Base-by-base conservation (phyloP, 2,113 vertebrate genomes). In the Paramisgurnus dabryanus region DNA sequence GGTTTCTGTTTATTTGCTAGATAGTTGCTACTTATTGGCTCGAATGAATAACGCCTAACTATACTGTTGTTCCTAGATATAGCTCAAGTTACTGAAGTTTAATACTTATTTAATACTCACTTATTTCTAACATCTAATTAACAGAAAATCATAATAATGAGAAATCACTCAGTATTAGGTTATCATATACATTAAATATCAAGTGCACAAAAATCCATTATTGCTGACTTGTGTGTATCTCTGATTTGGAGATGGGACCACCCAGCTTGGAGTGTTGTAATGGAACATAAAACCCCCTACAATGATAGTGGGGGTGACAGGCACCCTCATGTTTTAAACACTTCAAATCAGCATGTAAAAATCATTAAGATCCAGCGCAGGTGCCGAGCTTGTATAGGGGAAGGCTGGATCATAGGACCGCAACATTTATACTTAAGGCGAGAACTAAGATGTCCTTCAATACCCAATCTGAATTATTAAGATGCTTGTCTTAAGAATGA, bases 261-360 rank as follows among this genome's bases (percentile, higher is more conserved):
- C 92, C 90, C 76, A 55, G 78, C 80, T 76, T 84, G 68, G 78
- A 83, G 60, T 4, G 63, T 80, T 82, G 90, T 88, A 93, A 91
- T 90, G 91, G 85, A 90, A 89, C 91, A 72, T 91, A 84, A 76
- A 77, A 53, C 57, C 78, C 86, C 84, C 76, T 61, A 18, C 82
- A 82, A 81, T 86, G 81, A 78, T 85, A 85, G 80, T 73, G 74
- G 86, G 88, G 86, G 78, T 67, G 76, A 80, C 63, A 77, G 61
- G 22, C 64, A 87, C 89, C 91, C 90, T 86, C 87, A 86, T 86
- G 66, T 50, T 71, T 18, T 53, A 81, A 68, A 43, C 79, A 86
- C 86, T 86, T 86, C 84, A 85, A 86, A 84, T 11, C 67, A 81
- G 82, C 90, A 89, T 89, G 91, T 89, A 85, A 90, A 92, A 91